Percentiles rank a stretch among this genome's conserved stretches.
Evolutionary conservation across 2,113 vertebrate genomes (phyloP).

Genomic region (Cebidichthys violaceus): DNA sequence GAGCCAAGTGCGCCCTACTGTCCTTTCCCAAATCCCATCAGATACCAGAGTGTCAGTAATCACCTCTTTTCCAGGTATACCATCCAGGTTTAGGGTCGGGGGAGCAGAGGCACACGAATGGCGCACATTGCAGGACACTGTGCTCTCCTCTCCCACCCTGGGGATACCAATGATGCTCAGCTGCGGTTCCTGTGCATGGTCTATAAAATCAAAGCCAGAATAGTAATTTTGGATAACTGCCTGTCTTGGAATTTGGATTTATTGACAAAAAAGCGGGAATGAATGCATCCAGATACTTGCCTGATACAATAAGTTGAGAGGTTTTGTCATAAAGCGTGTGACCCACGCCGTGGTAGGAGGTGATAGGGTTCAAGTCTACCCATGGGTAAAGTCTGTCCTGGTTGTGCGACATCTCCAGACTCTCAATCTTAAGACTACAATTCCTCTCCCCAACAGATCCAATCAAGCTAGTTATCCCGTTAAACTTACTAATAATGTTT

Average conservation of each 20-base stretch:
- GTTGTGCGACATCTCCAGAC: slow-evolving; percentile 56
- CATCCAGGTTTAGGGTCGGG: slow-evolving; percentile 48
- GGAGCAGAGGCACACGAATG: slow-evolving; percentile 61
- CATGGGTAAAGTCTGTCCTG: slow-evolving; percentile 68
- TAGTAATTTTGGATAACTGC: background rate
- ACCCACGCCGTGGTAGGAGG: slow-evolving; percentile 45
- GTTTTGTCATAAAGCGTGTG: slow-evolving; percentile 61
- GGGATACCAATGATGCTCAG: slow-evolving; percentile 55
- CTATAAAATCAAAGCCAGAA: slow-evolving; percentile 46
- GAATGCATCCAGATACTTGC: slow-evolving; percentile 29
- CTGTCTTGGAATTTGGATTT: background rate
- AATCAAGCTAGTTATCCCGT: slow-evolving; percentile 50
- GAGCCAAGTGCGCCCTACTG: slow-evolving; percentile 45
- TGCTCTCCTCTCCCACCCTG: slow-evolving; percentile 63
- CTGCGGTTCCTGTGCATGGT: slow-evolving; percentile 58
- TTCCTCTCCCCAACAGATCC: slow-evolving; percentile 44
- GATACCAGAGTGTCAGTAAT: slow-evolving; percentile 28
- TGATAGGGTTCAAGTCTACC: slow-evolving; percentile 66
- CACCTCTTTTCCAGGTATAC: background rate
- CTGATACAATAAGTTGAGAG: slow-evolving; percentile 56
- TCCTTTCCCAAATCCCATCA: slow-evolving; percentile 67
- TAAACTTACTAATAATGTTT: slow-evolving; percentile 34
- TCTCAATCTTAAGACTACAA: slow-evolving; percentile 72
- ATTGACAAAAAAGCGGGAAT: background rate
- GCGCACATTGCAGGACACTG: slow-evolving; percentile 62